Conservation (phyloP, 2,797 vertebrate species). For the Fistularia commersonii region DNA sequence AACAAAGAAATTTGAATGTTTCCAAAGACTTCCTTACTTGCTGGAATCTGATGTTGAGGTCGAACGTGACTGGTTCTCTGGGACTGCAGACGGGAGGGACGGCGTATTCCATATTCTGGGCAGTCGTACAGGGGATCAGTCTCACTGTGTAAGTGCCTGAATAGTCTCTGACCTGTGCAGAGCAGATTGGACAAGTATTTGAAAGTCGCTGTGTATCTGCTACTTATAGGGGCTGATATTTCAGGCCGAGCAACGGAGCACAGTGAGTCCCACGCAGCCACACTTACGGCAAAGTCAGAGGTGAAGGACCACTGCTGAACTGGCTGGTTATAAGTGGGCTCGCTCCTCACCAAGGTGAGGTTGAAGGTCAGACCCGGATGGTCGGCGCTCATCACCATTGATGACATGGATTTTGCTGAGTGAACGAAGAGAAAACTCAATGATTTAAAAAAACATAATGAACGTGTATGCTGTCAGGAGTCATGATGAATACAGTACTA, state of each 20-base stretch:
- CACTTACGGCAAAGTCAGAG: slow-evolving; percentile 90
- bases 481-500: neutral
- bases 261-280: neutral
- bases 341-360: slow-evolving; percentile 82
- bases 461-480: neutral
- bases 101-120: slow-evolving; percentile 79
- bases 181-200: slow-evolving; percentile 1
- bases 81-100: slow-evolving; percentile 86
- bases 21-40: slow-evolving; percentile 74
- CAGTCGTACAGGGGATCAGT: slow-evolving; percentile 83
- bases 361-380: slow-evolving; percentile 87
- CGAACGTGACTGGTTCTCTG: slow-evolving; percentile 83
- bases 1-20: too few species aligned
- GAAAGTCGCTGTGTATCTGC: neutral
- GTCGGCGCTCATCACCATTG: slow-evolving; percentile 85
- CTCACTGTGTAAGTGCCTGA: slow-evolving; percentile 89
- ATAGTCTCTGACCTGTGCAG: slow-evolving; percentile 88
- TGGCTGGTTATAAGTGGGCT: slow-evolving; percentile 88
- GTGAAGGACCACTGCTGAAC: slow-evolving; percentile 90
- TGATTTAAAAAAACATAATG: neutral
- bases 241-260: neutral
- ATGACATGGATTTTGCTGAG: slow-evolving; percentile 78
- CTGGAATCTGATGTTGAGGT: slow-evolving; percentile 92
- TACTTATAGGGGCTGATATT: neutral
- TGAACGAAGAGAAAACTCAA: neutral